Base-by-base conservation (phyloP, 1,140 invertebrate species). In the Drosophila ercepeae region DNA sequence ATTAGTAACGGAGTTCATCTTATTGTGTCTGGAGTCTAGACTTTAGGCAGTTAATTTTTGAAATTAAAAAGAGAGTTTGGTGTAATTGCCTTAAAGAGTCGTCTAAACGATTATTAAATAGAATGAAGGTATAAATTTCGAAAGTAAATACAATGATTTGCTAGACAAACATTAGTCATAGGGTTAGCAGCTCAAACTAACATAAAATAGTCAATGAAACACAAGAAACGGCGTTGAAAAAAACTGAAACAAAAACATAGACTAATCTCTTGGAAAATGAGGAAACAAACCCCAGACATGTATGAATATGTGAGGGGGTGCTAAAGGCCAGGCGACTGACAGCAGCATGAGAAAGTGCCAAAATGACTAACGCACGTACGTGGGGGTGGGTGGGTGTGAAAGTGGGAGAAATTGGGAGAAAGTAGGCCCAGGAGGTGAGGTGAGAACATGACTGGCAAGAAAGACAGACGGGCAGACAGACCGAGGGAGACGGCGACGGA, bases 161-260 rank as follows among this genome's bases (percentile, higher is more conserved):
- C n/a, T n/a, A n/a, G n/a, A n/a, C n/a, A n/a, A n/a, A n/a, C n/a
- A n/a, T n/a, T n/a, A n/a, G n/a, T n/a, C n/a, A n/a, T n/a, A n/a
- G n/a, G n/a, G n/a, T n/a, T n/a, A n/a, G n/a, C n/a, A n/a, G n/a
- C 21, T 53, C 61, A 75, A 79, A 73, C 76, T 81, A 82, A 72
- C 81, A 76, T 86, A 76, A 79, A 84, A 81, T 88, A 82, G 81
- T 69, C 72, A 86, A 86, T 86, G 67, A 72, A 86, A 81, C 50
- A 63, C 16, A 5, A 14, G 42, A 42, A 44, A 27, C 41, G 49
- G 34, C 39, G 61, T 52, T 54, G 49, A 45, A 42, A 46, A 34
- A 25, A 8, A n/a, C n/a, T n/a, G n/a, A n/a, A n/a, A n/a, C 34
- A 67, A 45, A 41, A 32, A 61, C 13, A 60, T 51, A 53, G 42